Conservation (phyloP, 2,888 invertebrate species). For the Scelioninae gen. 2 region DNA sequence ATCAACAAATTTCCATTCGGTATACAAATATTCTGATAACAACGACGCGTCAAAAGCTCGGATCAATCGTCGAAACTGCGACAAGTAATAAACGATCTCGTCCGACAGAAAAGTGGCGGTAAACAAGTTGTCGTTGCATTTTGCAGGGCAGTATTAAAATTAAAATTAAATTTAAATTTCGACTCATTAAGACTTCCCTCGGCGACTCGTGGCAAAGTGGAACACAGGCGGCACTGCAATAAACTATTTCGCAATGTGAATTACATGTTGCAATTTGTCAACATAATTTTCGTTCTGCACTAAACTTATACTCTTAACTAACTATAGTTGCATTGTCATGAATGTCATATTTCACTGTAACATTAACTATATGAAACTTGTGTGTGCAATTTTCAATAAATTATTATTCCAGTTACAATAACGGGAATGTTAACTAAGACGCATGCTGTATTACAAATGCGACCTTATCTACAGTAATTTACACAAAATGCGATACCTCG, state of each 20-base stretch:
- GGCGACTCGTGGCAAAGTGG: constrained; percentile 17
- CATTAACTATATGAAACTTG: constrained; percentile 39
- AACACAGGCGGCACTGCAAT: constrained; percentile 26
- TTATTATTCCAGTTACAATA: constrained; percentile 46
- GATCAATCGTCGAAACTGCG: constrained; percentile 8
- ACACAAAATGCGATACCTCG: constrained; percentile 33
- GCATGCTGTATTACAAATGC: constrained; percentile 34
- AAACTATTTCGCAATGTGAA: constrained; percentile 39
- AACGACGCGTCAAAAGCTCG: no score
- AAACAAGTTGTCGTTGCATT: constrained; percentile 18
- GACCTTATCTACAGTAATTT: constrained; percentile 41
- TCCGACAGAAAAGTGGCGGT: not conserved
- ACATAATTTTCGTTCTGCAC: constrained; percentile 42
- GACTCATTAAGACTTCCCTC: constrained; percentile 23
- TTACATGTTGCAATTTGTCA: constrained; percentile 40
- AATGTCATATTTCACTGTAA: constrained; percentile 30
- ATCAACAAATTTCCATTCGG: no score
- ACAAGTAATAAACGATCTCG: constrained; percentile 10
- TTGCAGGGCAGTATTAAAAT: constrained; percentile 16
- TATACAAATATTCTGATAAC: constrained; percentile 1
- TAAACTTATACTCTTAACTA: constrained; percentile 40
- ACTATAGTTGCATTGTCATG: constrained; percentile 38
- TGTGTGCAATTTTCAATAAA: constrained; percentile 43
- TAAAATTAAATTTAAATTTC: constrained; percentile 36
- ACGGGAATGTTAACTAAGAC: constrained; percentile 42